Percentiles rank a stretch among this genome's conserved stretches.
phyloP scores from a whole-genome alignment of 2,113 vertebrate genomes.

The Pygoscelis antarcticus region DNA sequence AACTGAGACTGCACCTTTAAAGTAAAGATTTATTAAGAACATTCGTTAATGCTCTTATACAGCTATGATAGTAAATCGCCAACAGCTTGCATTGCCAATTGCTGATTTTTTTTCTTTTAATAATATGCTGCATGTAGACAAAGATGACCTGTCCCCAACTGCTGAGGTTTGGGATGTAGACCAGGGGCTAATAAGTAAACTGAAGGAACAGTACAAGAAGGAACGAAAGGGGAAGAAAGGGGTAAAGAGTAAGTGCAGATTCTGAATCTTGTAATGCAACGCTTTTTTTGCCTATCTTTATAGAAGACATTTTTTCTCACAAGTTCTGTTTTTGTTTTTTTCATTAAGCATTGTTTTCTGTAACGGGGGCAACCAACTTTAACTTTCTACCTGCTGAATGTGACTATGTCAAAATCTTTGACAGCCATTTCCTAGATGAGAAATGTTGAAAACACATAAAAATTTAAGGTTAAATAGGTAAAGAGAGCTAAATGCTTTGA shows the following conservation, averaged over 20 bases:
- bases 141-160: slow-evolving; percentile 87
- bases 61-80: slow-evolving; percentile 71
- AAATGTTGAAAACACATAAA: neutral
- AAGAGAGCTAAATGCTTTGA: neutral
- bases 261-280: slow-evolving; percentile 74
- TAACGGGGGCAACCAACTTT: slow-evolving; percentile 78
- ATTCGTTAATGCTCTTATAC: slow-evolving; percentile 68
- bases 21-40: slow-evolving; percentile 69
- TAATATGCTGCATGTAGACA: slow-evolving; percentile 88
- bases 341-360: slow-evolving; percentile 45
- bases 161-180: slow-evolving; percentile 88
- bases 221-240: slow-evolving; percentile 87
- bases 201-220: slow-evolving; percentile 89
- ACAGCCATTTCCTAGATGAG: neutral
- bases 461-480: neutral
- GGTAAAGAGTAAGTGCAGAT: slow-evolving; percentile 87
- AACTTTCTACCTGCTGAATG: slow-evolving; percentile 73
- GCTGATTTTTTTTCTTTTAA: slow-evolving; percentile 84
- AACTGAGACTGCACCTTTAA: slow-evolving; percentile 80
- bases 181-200: slow-evolving; percentile 87
- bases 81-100: slow-evolving; percentile 79
- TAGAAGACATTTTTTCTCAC: slow-evolving; percentile 41
- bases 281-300: slow-evolving; percentile 46
- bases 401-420: neutral
- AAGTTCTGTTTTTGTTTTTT: slow-evolving; percentile 11